Percentiles rank a stretch among this genome's conserved stretches.
phyloP scores from a whole-genome alignment of 2,113 vertebrate genomes.

The Sarotherodon lohbergeri region DNA sequence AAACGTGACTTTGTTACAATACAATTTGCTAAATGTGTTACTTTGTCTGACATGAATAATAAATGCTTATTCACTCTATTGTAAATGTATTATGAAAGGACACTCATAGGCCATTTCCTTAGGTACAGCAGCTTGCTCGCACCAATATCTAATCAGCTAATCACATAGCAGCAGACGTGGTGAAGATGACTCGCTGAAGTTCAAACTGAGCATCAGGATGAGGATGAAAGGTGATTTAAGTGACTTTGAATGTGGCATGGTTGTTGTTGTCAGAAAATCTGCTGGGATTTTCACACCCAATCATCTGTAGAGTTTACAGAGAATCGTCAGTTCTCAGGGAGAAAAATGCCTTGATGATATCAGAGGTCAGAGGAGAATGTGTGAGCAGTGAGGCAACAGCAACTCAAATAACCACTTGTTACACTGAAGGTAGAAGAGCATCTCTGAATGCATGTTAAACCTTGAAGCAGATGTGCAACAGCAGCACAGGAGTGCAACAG shows the following conservation, averaged over 20 bases:
- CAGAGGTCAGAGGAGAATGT: not conserved
- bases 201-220: not conserved
- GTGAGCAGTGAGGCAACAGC: not conserved
- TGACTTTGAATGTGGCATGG: not conserved
- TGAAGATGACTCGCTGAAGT: not conserved
- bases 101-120: not conserved
- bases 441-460: not conserved
- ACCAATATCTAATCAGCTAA: not conserved
- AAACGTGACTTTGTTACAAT: not conserved
- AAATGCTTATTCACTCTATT: not conserved
- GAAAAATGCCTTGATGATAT: not conserved
- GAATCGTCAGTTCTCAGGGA: not conserved
- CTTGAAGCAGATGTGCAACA: not conserved
- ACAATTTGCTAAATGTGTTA: not conserved
- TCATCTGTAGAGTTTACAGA: not conserved
- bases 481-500: not conserved
- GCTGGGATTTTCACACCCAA: not conserved
- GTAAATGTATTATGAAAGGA: not conserved
- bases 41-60: not conserved
- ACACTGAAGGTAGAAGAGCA: not conserved
- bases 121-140: not conserved
- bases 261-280: not conserved
- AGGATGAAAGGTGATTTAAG: not conserved
- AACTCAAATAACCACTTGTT: not conserved
- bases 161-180: not conserved